phyloP scores from a whole-genome alignment of 2,113 vertebrate genomes.

The Accipiter virgatus region DNA sequence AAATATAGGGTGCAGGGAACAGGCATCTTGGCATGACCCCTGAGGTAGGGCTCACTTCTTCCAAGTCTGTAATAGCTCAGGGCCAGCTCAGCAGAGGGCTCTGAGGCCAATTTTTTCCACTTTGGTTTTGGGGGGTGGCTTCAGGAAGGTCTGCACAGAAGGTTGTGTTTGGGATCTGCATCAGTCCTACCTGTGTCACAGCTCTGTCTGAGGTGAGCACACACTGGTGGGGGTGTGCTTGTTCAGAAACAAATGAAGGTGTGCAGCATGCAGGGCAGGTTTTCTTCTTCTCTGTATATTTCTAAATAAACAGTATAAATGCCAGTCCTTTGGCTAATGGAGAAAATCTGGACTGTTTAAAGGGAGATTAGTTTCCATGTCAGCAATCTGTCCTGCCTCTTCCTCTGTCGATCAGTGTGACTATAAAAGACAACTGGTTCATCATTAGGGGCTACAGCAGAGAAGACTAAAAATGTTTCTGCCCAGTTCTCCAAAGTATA shows the following conservation, averaged over 20 bases:
- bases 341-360: neutral
- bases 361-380: neutral
- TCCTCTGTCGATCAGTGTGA: neutral
- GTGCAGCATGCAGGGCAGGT: fast-evolving
- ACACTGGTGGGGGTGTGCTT: too few relatives aligned
- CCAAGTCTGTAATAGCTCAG: neutral
- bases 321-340: neutral
- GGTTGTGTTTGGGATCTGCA: neutral
- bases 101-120: fast-evolving
- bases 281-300: neutral
- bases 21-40: fast-evolving
- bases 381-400: neutral
- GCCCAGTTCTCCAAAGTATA: neutral
- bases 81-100: neutral
- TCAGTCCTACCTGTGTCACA: neutral
- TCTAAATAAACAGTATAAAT: neutral
- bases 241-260: neutral
- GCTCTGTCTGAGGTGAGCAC: neutral
- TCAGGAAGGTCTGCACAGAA: neutral
- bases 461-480: neutral
- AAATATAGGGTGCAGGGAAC: fast-evolving
- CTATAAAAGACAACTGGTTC: neutral
- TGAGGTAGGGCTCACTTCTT: neutral
- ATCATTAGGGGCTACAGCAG: neutral
- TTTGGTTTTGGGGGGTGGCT: neutral